These are phyloP conservation scores for Chaenocephalus aceratus DNA, from an alignment of 2,113 vertebrate genomes.

Conservation along the genomic window DNA sequence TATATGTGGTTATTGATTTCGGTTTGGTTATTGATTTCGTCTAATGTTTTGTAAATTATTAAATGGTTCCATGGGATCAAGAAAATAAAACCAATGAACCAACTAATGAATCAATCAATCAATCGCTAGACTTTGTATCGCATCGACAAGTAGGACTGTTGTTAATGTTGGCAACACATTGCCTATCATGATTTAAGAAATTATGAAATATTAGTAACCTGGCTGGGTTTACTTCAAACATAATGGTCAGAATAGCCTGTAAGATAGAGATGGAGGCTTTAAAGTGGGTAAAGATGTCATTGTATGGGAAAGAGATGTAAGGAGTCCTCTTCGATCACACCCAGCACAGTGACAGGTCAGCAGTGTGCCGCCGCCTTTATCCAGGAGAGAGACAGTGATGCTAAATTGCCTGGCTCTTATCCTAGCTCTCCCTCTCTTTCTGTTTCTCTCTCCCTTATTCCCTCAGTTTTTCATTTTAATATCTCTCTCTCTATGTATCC, in stretches of 20 bases:
- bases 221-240: background rate
- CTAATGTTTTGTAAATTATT: background rate
- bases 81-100: background rate
- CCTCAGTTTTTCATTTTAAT: background rate
- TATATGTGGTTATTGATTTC: too few relatives aligned
- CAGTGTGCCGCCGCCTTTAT: background rate
- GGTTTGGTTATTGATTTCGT: too few relatives aligned
- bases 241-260: background rate
- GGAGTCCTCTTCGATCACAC: constrained; percentile 33
- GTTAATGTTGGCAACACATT: background rate
- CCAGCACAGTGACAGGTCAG: constrained; percentile 49
- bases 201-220: background rate
- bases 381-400: constrained; percentile 48
- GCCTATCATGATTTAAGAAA: background rate
- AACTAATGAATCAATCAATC: background rate
- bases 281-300: background rate
- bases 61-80: background rate
- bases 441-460: background rate
- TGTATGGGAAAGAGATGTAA: constrained; percentile 1
- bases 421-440: background rate
- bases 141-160: background rate
- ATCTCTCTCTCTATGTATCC: background rate
- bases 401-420: constrained; percentile 60
- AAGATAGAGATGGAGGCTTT: background rate
- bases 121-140: background rate